Evolutionary conservation across 2,797 vertebrate species (phyloP).

Genomic region (Psittacula derbiana): DNA sequence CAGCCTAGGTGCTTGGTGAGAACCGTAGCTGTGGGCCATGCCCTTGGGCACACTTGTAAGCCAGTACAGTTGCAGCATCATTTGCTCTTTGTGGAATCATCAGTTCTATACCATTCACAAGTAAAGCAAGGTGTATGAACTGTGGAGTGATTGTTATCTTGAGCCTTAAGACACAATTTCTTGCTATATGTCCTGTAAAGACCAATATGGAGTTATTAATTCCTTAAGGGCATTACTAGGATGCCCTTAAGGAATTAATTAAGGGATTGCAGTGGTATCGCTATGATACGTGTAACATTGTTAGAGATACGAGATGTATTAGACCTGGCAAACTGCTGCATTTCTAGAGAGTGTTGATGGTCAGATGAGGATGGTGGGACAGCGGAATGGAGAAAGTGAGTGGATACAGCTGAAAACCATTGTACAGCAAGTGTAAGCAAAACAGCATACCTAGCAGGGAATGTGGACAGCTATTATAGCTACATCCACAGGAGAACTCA

Average conservation of each 20-base stretch:
- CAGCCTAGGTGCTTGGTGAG: rapidly evolving
- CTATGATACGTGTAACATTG: rapidly evolving
- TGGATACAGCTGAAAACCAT: background rate
- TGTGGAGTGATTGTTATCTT: background rate
- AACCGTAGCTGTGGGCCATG: background rate
- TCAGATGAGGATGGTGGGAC: background rate
- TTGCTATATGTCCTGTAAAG: background rate
- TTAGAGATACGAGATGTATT: background rate
- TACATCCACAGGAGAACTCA: background rate
- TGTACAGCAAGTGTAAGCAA: background rate
- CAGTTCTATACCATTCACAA: rapidly evolving
- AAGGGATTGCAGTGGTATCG: background rate
- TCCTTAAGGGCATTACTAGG: background rate
- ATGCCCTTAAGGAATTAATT: background rate
- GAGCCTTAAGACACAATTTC: background rate
- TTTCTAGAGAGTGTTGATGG: background rate
- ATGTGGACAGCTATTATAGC: background rate
- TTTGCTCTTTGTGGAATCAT: background rate
- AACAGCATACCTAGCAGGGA: background rate
- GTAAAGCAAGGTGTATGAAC: background rate
- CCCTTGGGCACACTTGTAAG: rapidly evolving
- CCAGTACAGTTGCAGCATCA: background rate
- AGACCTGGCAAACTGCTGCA: background rate
- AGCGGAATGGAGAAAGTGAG: background rate
- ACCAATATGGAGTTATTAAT: background rate